Conservation (phyloP, 1,140 invertebrate species). For the Branchinecta lynchi region DNA sequence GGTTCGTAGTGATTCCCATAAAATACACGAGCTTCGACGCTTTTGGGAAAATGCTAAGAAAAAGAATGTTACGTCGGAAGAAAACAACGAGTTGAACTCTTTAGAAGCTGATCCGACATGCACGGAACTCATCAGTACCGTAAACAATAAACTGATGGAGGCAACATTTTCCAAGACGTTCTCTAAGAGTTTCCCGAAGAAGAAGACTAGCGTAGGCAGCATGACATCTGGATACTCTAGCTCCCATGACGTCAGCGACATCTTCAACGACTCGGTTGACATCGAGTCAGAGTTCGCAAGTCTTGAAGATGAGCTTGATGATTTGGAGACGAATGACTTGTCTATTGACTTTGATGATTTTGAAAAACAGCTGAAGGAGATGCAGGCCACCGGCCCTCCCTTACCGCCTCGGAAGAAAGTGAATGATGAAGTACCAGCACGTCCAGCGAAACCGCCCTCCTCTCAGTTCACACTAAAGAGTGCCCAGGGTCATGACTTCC, state of each 20-base stretch:
- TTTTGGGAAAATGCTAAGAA: conserved; percentile 9
- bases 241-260: background rate
- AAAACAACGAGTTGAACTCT: background rate
- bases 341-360: background rate
- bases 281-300: background rate
- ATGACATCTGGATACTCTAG: background rate
- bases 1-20: background rate
- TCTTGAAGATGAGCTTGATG: background rate
- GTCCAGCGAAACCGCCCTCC: background rate
- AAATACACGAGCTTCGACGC: background rate
- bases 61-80: background rate
- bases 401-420: background rate
- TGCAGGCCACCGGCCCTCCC: background rate
- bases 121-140: background rate
- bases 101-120: background rate
- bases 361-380: background rate
- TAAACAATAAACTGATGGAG: background rate
- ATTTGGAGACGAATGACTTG: background rate
- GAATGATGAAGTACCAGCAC: background rate
- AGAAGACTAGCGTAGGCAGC: background rate
- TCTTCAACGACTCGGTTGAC: background rate
- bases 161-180: background rate
- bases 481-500: no score
- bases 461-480: no score
- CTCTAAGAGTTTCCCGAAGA: background rate